These are phyloP conservation scores for Drosophila aldrichi DNA, from an alignment of 2,888 invertebrate species.

Conservation along the genomic window DNA sequence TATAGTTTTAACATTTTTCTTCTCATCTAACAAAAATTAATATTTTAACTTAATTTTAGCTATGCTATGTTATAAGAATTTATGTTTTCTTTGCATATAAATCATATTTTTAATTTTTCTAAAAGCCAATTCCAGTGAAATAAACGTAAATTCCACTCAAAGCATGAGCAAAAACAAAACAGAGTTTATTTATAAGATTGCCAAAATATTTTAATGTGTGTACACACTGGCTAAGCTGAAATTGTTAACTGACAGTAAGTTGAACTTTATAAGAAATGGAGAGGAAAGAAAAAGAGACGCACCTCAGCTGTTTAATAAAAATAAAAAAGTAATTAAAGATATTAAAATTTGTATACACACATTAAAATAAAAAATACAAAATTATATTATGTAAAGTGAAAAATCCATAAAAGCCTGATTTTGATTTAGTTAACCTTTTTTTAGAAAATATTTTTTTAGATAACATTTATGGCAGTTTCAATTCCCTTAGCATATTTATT, in stretches of 20 bases:
- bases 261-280: background rate
- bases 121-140: background rate
- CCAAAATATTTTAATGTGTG: background rate
- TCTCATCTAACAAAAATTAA: background rate
- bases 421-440: too few species aligned
- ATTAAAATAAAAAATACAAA: too few species aligned
- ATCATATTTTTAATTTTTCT: slow-evolving; percentile 8
- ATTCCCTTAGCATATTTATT: too few species aligned
- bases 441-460: too few species aligned
- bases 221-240: background rate
- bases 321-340: too few species aligned
- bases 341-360: too few species aligned
- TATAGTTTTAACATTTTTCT: too few species aligned
- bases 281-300: background rate
- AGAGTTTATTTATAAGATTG: slow-evolving; percentile 4
- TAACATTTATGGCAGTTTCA: too few species aligned
- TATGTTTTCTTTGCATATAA: background rate
- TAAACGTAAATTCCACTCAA: slow-evolving; percentile 1
- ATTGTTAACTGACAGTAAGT: background rate
- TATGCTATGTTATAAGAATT: background rate
- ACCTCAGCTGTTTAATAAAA: too few species aligned
- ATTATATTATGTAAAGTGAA: too few species aligned
- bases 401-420: too few species aligned
- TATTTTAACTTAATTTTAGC: background rate
- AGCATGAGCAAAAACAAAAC: too few species aligned